Evolutionary conservation across 2,888 invertebrate genomes (phyloP), one percentile per base, ranked within the genome.

Genomic region (Latheticus oryzae): DNA sequence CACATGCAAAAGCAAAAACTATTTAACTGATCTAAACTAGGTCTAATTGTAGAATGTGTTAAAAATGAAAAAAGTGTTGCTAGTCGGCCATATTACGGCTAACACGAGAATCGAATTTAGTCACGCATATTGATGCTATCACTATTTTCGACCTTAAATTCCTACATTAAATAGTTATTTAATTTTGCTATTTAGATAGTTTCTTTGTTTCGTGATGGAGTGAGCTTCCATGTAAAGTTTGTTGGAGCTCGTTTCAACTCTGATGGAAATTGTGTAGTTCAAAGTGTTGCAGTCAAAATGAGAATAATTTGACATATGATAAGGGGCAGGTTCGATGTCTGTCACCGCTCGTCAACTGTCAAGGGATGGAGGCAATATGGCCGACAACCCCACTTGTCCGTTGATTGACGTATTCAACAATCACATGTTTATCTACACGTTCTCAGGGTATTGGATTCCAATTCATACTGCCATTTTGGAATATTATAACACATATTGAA

Each of bases 351-450:
- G 71, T 76, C 76, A 76, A 70, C 63, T 71, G 73, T 72, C 73
- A 73, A 68, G 73, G 73, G 71, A 67, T 69, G 70, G 59, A 28
- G 51, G 60, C 74, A 76, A 74, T 73, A 76, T 76, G 76, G 76
- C 76, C 73, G 73, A 66, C 63, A 61, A 62, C 61, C 52, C 64
- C 61, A 58, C 59, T 74, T 72, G 72, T 70, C 63, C 70, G 72
- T 65, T 75, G 76, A 76, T 75, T 76, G 77, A 76, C 76, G 70
- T 69, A 67, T 71, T 74, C 73, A 74, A 71, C 74, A 75, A 73
- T 76, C 75, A 73, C 71, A 70, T 73, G 73, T 74, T 75, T 73
- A 69, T 72, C 72, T 71, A 60, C 61, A 65, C 65, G 69, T 74
- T 71, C 73, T 68, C 72, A 68, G 69, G 67, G 68, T 74, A 74